Percentiles rank a stretch among this genome's conserved stretches.
Evolutionary conservation across 92 coral and sea anemone species (phyloP).

Genomic region (Parazoanthus swiftii): DNA sequence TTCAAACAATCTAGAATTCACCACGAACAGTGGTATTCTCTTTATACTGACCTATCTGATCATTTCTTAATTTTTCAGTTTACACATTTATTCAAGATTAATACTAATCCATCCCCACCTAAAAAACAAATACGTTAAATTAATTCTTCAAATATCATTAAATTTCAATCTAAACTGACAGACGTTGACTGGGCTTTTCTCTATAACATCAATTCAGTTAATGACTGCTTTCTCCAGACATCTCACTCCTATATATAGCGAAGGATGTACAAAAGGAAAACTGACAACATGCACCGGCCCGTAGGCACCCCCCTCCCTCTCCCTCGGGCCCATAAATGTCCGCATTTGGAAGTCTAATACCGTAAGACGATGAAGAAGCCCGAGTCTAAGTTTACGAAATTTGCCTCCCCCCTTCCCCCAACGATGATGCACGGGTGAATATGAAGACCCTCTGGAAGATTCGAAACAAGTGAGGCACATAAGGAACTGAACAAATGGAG

Average conservation of each 20-base stretch:
- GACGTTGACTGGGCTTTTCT: not conserved
- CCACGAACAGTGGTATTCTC: constrained; percentile 31
- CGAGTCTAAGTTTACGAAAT: no score
- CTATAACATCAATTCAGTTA: not conserved
- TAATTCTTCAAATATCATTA: not conserved
- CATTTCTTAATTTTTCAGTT: constrained; percentile 20
- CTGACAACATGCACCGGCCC: no score
- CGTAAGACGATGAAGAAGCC: no score
- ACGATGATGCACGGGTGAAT: no score
- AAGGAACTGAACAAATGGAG: no score
- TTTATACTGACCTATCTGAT: constrained; percentile 38
- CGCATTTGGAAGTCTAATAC: no score
- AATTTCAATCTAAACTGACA: not conserved
- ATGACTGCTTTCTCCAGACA: not conserved
- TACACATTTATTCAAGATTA: constrained; percentile 2
- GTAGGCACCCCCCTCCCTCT: no score
- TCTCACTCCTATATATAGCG: not conserved
- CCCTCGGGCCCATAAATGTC: no score
- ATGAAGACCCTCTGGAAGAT: no score
- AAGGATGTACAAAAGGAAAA: no score
- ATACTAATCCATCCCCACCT: not conserved
- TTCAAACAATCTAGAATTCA: not conserved
- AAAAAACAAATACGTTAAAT: not conserved
- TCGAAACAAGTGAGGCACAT: no score
- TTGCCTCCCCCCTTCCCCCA: no score